These are phyloP conservation scores for Pachydiplax longipennis DNA, from an alignment of 2,888 invertebrate genomes.

Conservation along the genomic window DNA sequence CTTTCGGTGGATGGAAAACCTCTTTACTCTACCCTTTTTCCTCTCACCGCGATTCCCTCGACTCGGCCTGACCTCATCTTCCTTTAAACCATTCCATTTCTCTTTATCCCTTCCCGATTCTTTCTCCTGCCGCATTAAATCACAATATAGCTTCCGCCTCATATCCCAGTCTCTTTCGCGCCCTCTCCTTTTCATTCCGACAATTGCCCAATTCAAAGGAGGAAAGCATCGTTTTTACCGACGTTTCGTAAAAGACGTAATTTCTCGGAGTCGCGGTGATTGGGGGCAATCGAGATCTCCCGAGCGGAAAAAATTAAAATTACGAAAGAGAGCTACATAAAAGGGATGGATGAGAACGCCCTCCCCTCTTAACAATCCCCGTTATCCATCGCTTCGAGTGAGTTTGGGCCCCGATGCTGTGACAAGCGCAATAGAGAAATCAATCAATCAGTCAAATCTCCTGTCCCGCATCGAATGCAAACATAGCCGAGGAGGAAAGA, in stretches of 20 bases:
- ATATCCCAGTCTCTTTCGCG: conserved; percentile 24
- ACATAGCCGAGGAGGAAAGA: neutral
- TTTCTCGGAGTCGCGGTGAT: neutral
- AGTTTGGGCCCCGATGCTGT: neutral
- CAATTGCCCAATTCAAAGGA: conserved; percentile 36
- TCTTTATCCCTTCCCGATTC: neutral
- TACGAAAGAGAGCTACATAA: neutral
- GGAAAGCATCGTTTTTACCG: neutral
- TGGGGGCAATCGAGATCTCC: neutral
- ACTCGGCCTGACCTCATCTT: neutral
- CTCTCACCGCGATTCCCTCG: neutral
- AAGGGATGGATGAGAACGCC: neutral
- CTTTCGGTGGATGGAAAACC: neutral
- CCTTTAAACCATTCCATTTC: neutral
- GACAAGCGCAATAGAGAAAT: neutral
- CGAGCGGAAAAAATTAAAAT: neutral
- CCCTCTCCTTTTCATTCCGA: conserved; percentile 22
- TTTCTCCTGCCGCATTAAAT: neutral
- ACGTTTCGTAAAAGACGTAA: neutral
- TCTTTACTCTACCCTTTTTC: neutral
- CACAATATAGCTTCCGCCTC: conserved; percentile 29
- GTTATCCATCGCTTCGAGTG: neutral
- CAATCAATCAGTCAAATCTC: conserved; percentile 1
- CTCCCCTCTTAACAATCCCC: neutral
- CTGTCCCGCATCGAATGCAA: neutral